Base-by-base conservation (phyloP, 2,888 invertebrate species). In the Polydrusus tereticollis region DNA sequence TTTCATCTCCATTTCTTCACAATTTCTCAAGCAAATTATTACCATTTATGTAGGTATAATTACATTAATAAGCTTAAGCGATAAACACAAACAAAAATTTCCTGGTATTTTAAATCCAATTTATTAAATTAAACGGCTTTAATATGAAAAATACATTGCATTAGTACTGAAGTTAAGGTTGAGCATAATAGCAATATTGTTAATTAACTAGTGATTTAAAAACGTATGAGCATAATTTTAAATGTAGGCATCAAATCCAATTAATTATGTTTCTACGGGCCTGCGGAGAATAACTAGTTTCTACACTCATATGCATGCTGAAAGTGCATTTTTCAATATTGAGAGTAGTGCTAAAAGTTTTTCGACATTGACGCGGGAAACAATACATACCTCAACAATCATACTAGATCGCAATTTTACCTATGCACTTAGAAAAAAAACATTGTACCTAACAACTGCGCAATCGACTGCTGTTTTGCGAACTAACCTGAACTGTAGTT, bases 71-170 rank as follows among this genome's bases (percentile, higher is more conserved):
- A 23, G 47, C 47, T 12, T 23, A 0, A 47, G 23, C 47, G 23
- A 47, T 47, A 47, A 55, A 55, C 52, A 55, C 52, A 29, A 29
- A 29, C 7, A 29, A 29, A 55, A 55, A 55, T 29, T 29, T 29
- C 36, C 1, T 14, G 16, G 16, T 18, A 14, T 7, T 29, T 55
- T 55, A 55, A 55, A 26, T 10, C 29, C 52, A 55, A 55, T 55
- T 55, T 36, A 36, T 36, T 36, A 55, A 29, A 55, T 16, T 55
- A 55, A 55, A 55, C 52, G 18, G 52, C 29, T 55, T 55, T 29
- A 0, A 29, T 55, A 18, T 29, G 16, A 36, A n/a, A 36, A 36
- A 36, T 36, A 36, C 12, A 36, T 36, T 36, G 18, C 29, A 52
- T 29, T 26, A 18, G 20, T 47, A 21, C 18, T 26, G 2, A 16